Evolutionary conservation across 2,888 invertebrate genomes (phyloP).

Genomic region (Diaprepes abbreviatus): DNA sequence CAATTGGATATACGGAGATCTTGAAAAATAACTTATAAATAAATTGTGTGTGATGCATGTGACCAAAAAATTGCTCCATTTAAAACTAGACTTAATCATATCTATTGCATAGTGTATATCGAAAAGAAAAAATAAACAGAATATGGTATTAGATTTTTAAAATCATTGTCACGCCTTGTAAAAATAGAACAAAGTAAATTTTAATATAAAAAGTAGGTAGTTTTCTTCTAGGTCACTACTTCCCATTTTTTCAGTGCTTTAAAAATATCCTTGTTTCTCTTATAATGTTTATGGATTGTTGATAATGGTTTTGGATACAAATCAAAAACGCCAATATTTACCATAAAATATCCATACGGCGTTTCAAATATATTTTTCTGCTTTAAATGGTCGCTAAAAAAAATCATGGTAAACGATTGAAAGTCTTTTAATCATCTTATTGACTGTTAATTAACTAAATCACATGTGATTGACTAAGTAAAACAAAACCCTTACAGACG

Average conservation of each 20-base stretch:
- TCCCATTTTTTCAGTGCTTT: conserved; percentile 56
- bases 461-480: too few species aligned
- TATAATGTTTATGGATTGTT: conserved; percentile 75
- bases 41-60: too few species aligned
- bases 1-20: too few species aligned
- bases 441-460: too few species aligned
- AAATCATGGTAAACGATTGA: too few species aligned
- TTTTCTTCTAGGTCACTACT: neutral
- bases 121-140: neutral
- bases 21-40: too few species aligned
- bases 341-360: conserved; percentile 69
- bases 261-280: conserved; percentile 66
- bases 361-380: conserved; percentile 66
- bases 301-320: conserved; percentile 82
- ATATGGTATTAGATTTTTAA: neutral
- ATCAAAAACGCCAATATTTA: conserved; percentile 79
- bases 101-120: too few species aligned
- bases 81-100: too few species aligned
- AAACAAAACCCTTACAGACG: too few species aligned
- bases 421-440: too few species aligned
- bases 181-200: neutral
- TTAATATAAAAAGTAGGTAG: too few species aligned
- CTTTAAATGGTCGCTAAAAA: conserved; percentile 60
- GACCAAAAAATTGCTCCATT: too few species aligned
- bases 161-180: conserved; percentile 1